A percentile compares a stretch with the other conserved stretches of the same genome.
Evolutionary conservation across 2,888 invertebrate genomes (phyloP).

Genomic region (Cenopis cana): DNA sequence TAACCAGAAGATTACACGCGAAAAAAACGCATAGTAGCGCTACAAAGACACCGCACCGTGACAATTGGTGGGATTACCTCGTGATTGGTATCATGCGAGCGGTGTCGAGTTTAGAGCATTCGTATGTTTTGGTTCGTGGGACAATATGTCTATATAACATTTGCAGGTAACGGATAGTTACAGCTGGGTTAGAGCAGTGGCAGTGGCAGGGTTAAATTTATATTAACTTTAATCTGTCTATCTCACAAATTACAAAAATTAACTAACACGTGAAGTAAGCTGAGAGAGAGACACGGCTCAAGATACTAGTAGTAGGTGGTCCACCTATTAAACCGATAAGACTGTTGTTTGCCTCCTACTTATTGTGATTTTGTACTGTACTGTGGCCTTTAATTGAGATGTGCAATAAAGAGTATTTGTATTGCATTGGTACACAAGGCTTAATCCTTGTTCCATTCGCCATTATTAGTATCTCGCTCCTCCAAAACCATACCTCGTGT

Average conservation of each 20-base stretch:
- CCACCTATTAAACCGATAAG: too few species aligned
- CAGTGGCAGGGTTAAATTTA: background rate
- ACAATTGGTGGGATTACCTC: slow-evolving; percentile 78
- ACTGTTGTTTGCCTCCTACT: too few species aligned
- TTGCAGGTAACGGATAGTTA: slow-evolving; percentile 5
- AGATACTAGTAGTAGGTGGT: too few species aligned
- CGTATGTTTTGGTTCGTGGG: slow-evolving; percentile 46
- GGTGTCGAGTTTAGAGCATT: slow-evolving; percentile 59
- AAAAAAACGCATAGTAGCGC: slow-evolving; percentile 64
- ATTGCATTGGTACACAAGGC: too few species aligned
- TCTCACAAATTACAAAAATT: background rate
- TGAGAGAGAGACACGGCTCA: too few species aligned
- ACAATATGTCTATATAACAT: slow-evolving; percentile 16
- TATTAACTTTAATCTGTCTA: background rate
- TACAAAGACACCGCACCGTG: slow-evolving; percentile 83
- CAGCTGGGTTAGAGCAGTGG: background rate
- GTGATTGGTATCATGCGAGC: slow-evolving; percentile 60
- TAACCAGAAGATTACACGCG: slow-evolving; percentile 79
- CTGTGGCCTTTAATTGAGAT: too few species aligned
- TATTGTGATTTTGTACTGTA: too few species aligned
- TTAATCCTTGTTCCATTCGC: too few species aligned
- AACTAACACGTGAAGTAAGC: too few species aligned
- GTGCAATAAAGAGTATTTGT: too few species aligned
- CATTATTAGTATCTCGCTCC: too few species aligned
- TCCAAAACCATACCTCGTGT: too few species aligned